These are phyloP conservation scores for Spondyliosoma cantharus DNA, from an alignment of 2,797 vertebrate genomes.

Conservation along the genomic window DNA sequence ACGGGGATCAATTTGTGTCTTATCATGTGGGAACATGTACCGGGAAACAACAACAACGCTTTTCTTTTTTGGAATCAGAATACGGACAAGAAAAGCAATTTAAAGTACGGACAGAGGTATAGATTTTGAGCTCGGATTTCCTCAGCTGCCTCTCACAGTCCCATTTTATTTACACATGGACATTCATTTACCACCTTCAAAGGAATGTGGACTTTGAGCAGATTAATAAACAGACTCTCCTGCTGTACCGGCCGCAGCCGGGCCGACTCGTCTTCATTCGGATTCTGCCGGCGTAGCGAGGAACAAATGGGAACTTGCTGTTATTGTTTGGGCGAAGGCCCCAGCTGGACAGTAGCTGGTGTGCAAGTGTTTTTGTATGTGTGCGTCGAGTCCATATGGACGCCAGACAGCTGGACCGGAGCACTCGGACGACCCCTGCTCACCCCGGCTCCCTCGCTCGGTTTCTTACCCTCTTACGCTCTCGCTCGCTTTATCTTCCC, in stretches of 20 bases:
- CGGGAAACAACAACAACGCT: conserved; percentile 10
- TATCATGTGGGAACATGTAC: conserved; percentile 22
- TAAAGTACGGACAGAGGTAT: not conserved
- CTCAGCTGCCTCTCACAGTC: not conserved
- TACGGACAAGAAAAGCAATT: conserved; percentile 32
- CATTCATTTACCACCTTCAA: not conserved
- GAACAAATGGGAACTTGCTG: conserved; percentile 69
- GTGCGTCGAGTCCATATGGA: conserved; percentile 68
- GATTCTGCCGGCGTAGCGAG: conserved; percentile 55
- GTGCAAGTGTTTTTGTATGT: conserved; percentile 39
- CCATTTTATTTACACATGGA: conserved; percentile 10
- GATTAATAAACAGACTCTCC: conserved; percentile 47
- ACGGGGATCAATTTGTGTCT: conserved; percentile 24
- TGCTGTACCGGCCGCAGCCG: conserved; percentile 10
- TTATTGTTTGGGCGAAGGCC: conserved; percentile 67
- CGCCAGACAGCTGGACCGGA: conserved; percentile 73
- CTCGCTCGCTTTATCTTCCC: conserved; percentile 50
- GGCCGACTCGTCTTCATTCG: conserved; percentile 43
- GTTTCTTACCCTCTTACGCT: conserved; percentile 37
- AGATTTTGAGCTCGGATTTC: not conserved
- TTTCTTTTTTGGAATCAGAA: conserved; percentile 3
- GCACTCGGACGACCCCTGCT: conserved; percentile 67
- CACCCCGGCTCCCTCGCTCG: conserved; percentile 20
- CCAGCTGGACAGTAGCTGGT: conserved; percentile 75
- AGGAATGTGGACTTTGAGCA: conserved; percentile 30